Evolutionary conservation across 2,113 vertebrate genomes (phyloP), one percentile per base, ranked within the genome.

Genomic region (Ibidorhyncha struthersii): DNA sequence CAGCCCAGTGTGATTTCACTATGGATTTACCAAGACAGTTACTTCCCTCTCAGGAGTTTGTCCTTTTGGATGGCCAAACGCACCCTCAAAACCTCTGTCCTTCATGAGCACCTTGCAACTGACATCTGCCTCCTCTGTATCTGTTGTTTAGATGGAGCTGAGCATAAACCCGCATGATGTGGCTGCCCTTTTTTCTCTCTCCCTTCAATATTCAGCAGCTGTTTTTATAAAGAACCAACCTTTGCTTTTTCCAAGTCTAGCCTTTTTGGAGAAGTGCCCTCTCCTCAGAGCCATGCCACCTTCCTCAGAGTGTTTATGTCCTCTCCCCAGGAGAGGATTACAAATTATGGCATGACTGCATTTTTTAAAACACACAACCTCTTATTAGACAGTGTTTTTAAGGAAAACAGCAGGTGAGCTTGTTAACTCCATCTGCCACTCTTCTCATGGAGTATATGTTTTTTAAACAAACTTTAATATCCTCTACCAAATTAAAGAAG

Each of bases 381-480:
- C 89, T 89, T 84, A 58, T 52, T 80, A 45, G 45, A n/a, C 45
- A 29, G 45, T 65, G 41, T n/a, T 90, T 86, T 89, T 34, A 83
- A 66, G 26, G n/a, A 86, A 93, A 92, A 77, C 34, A 82, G 45
- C 47, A 76, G 10, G 4, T 62, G 62, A 85, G 40, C 49, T 90
- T 79, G 43, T 94, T 83, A 83, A 70, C 14, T 82, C 53, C 17
- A 4, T 77, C 78, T 93, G 77, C 34, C 34, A 32, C 61, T 76
- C 77, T 66, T 87, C 67, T 91, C 45, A 27, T 2, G 14, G 36
- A 50, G 12, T 18, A 6, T 11, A 34, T 61, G 58, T 82, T 96
- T 92, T 65, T 79, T 38, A 79, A 97, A 70, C 66, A 91, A 82
- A 47, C 62, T 94, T 87, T 66, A 77, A 94, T 66, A 70, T 66